Evolutionary conservation across 1,140 invertebrate genomes (phyloP).

Genomic region (Chironomus tepperi): DNA sequence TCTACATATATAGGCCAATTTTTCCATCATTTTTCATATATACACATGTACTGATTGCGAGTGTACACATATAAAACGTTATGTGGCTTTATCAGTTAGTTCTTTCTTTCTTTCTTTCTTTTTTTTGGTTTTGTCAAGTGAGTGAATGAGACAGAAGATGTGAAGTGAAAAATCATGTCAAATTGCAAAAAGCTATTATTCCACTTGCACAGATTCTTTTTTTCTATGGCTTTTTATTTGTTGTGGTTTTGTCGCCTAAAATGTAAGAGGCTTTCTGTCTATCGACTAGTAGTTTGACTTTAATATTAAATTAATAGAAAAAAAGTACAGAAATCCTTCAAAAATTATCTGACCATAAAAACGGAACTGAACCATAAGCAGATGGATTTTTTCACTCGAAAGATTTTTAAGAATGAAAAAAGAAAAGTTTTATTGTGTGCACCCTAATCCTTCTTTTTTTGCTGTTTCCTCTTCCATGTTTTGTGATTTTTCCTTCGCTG

Average conservation of each 20-base stretch:
- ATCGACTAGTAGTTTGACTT: not conserved
- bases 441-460: not conserved
- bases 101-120: not conserved
- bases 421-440: not conserved
- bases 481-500: not conserved
- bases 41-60: too few species aligned
- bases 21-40: not conserved
- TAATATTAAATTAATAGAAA: not conserved
- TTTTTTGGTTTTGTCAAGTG: not conserved
- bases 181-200: not conserved
- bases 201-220: too few species aligned
- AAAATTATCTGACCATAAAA: not conserved
- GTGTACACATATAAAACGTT: not conserved
- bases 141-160: not conserved
- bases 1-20: not conserved
- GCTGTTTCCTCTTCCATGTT: not conserved
- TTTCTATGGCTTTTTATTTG: too few species aligned
- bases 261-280: too few species aligned
- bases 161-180: constrained; percentile 3
- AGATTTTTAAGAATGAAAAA: not conserved
- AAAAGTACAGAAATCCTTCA: not conserved
- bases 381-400: not conserved
- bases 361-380: not conserved
- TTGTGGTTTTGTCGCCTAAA: too few species aligned
- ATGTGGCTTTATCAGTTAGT: not conserved